Evolutionary conservation across 2,888 invertebrate genomes (phyloP), one percentile per base, ranked within the genome.

Genomic region (Physocephala rufipes): DNA sequence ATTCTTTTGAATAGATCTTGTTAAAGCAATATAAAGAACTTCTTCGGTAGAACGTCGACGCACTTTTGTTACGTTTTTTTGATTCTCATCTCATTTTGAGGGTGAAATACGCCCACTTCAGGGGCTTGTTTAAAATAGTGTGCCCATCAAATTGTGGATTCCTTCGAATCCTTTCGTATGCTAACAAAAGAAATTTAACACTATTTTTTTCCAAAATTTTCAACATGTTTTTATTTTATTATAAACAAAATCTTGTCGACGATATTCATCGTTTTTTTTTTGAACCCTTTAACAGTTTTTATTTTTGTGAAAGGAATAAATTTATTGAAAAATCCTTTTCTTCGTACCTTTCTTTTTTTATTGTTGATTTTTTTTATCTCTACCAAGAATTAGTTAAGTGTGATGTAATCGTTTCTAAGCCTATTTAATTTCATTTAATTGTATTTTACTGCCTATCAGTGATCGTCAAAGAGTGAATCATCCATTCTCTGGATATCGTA

Each of bases 81-180:
- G 63, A 13, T 47, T 69, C 45, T n/a, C n/a, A n/a, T n/a, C 16
- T 59, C 36, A 43, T 4, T 55, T 62, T 66, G 61, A 53, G 26
- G 62, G 62, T 62, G 58, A 69, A 64, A 59, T 51, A 74, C 74
- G 73, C 75, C 75, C 73, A 74, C 75, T 75, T 71, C 59, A 73
- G 45, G 49, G 61, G 70, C 36, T 49, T n/a, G 43, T 47, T 19
- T 28, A 16, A 43, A 67, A 51, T 30, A 24, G 55, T 19, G 51
- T 43, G 21, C 13, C 45, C 26, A 36, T 51, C 21, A 49, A 55
- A 36, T 59, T 13, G 21, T 62, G 30, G 62, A 62, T 68, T 62
- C 43, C 16, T 4, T 5, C 16, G 30, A 65, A 66, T 53, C 53
- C 53, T 49, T 51, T 65, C 15, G 16, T 24, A 19, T 36, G 36